phyloP scores from a whole-genome alignment of 1,140 invertebrate species.

The Olivierus martensii region DNA sequence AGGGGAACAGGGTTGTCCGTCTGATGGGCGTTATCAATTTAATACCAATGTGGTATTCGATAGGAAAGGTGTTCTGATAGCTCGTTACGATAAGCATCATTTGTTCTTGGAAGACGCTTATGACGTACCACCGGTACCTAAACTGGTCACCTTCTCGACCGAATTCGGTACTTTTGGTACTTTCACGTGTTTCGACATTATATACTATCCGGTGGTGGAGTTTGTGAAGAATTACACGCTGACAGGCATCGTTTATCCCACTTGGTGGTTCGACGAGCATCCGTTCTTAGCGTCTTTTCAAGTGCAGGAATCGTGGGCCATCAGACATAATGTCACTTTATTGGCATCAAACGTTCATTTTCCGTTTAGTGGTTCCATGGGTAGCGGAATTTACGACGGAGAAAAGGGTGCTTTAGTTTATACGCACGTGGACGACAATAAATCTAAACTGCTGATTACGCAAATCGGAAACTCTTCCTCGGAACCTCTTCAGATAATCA shows the following conservation, averaged over 20 bases:
- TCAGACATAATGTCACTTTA: slow-evolving; percentile 39
- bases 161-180: slow-evolving; percentile 45
- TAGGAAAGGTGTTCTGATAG: slow-evolving; percentile 38
- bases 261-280: slow-evolving; percentile 54
- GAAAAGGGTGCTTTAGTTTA: background rate
- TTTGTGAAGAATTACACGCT: slow-evolving; percentile 37
- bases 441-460: background rate
- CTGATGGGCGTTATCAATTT: slow-evolving; percentile 37
- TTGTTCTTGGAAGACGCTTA: slow-evolving; percentile 42
- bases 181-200: slow-evolving; percentile 57
- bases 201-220: slow-evolving; percentile 40
- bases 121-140: slow-evolving; percentile 34
- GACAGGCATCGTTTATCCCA: slow-evolving; percentile 52
- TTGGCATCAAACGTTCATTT: slow-evolving; percentile 40
- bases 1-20: slow-evolving; percentile 20
- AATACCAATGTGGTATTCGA: slow-evolving; percentile 64
- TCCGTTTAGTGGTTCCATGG: slow-evolving; percentile 20
- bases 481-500: background rate
- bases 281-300: slow-evolving; percentile 44
- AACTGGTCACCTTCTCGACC: slow-evolving; percentile 39
- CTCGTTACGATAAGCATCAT: slow-evolving; percentile 62
- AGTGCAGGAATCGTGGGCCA: slow-evolving; percentile 40
- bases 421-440: background rate
- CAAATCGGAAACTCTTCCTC: background rate
- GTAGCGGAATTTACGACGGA: slow-evolving; percentile 15